phyloP scores from a whole-genome alignment of 2,888 invertebrate species.

The Lydus trimaculatus region DNA sequence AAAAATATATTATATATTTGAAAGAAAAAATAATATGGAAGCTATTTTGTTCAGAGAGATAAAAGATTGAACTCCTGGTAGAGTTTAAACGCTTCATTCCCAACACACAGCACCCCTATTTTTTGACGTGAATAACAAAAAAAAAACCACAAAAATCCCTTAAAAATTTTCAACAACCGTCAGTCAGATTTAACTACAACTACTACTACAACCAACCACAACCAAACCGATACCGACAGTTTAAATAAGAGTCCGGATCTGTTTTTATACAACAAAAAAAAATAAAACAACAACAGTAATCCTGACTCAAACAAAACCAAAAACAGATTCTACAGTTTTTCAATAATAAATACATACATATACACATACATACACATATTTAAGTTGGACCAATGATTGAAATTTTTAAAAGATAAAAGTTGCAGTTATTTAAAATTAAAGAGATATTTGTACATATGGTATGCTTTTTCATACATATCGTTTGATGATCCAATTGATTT shows the following conservation, averaged over 20 bases:
- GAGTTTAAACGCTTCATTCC: slow-evolving; percentile 60
- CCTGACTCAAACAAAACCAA: slow-evolving; percentile 49
- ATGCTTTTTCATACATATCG: slow-evolving; percentile 57
- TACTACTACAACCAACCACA: slow-evolving; percentile 60
- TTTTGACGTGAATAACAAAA: too few relatives aligned
- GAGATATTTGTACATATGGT: slow-evolving; percentile 54
- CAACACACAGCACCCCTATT: slow-evolving; percentile 39
- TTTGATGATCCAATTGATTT: slow-evolving; percentile 49
- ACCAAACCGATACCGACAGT: slow-evolving; percentile 69
- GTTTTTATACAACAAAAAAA: background rate
- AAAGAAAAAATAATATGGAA: slow-evolving; percentile 54
- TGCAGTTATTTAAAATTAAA: slow-evolving; percentile 43
- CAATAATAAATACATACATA: background rate
- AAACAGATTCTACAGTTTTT: slow-evolving; percentile 54
- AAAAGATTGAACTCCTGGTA: slow-evolving; percentile 68
- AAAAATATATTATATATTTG: slow-evolving; percentile 63
- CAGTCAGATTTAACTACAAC: slow-evolving; percentile 36
- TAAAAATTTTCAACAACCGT: slow-evolving; percentile 58
- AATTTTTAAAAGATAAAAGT: background rate
- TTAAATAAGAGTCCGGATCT: slow-evolving; percentile 33
- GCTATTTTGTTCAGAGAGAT: slow-evolving; percentile 71
- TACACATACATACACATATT: slow-evolving; percentile 52
- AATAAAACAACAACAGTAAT: background rate
- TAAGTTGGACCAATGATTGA: slow-evolving; percentile 55
- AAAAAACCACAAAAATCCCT: background rate